Evolutionary conservation across 2,797 vertebrate genomes (phyloP).

Genomic region (Anomalospiza imberbis): DNA sequence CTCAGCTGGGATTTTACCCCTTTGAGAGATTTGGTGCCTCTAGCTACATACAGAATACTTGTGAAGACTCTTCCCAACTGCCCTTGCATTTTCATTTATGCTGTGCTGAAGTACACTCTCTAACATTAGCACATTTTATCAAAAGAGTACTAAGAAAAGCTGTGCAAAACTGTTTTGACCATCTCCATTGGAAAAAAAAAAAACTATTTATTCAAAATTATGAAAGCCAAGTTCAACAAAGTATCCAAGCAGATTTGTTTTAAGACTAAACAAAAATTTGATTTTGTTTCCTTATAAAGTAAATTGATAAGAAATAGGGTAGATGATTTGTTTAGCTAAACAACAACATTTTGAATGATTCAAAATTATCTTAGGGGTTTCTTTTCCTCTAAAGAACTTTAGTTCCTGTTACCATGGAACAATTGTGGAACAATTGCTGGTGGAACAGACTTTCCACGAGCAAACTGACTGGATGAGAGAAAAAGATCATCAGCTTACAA

Average conservation of each 20-base stretch:
- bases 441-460: background rate
- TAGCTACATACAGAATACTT: background rate
- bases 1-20: background rate
- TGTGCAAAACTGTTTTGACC: background rate
- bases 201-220: background rate
- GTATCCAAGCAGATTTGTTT: background rate
- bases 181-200: background rate
- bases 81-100: background rate
- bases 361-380: background rate
- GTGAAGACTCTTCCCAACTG: background rate
- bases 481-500: background rate
- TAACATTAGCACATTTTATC: background rate
- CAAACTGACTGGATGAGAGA: background rate
- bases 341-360: background rate
- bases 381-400: background rate
- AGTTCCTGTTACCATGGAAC: background rate
- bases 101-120: accelerated
- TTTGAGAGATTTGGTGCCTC: background rate
- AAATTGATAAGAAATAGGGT: background rate
- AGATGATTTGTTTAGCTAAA: background rate
- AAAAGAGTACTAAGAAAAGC: background rate
- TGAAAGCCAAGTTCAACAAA: background rate
- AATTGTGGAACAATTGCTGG: too few relatives aligned
- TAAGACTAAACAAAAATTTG: background rate
- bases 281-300: background rate